Evolutionary conservation across 2,888 invertebrate genomes (phyloP), one percentile per base, ranked within the genome.

Genomic region (Alloscopus bannaensis): DNA sequence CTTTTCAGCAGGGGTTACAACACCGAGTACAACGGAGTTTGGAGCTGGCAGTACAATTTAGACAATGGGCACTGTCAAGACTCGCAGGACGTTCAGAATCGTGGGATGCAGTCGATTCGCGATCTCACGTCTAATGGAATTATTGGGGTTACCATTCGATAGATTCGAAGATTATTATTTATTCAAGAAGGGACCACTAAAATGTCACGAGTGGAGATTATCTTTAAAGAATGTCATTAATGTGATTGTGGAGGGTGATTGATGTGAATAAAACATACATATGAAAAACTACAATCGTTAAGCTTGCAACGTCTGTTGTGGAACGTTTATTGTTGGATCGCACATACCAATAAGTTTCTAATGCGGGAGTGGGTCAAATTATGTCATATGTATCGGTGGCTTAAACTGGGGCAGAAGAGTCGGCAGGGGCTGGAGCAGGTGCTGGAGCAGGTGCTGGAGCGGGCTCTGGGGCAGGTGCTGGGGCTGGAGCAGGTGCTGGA

Each of bases 21-120:
- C 52, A 72, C 77, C 16, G 83, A 84, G 1, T 86, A 85, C 60
- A 42, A 73, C 60, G 86, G 86, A 8, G 81, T 71, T 18, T 83
- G 81, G 81, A 73, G 84, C 24, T 86, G 86, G 86, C 84, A 85
- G 59, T 86, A 82, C 68, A 84, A 83, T 80, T 82, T 81, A 24
- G 81, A 85, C 18, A 62, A 52, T 42, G 86, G 85, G 6, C 81
- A 84, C 20, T 86, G 86, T 72, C 78, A 81, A 22, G 86, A 86
- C 57, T 29, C 45, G 8, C 81, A 82, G 75, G 79, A 47, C 4
- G 73, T 69, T 20, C 85, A 86, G 55, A 66, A 83, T 16, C 36
- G 72, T 18, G 86, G 86, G 13, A 84, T 85, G 80, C 29, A 66
- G 0, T 60, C 65, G 8, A 77, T 85, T 29, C 45, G 73, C 11